Percentiles rank a stretch among this genome's conserved stretches.
Conservation (phyloP, 2,888 invertebrate genomes). For the Ennomos fuscantarius region DNA sequence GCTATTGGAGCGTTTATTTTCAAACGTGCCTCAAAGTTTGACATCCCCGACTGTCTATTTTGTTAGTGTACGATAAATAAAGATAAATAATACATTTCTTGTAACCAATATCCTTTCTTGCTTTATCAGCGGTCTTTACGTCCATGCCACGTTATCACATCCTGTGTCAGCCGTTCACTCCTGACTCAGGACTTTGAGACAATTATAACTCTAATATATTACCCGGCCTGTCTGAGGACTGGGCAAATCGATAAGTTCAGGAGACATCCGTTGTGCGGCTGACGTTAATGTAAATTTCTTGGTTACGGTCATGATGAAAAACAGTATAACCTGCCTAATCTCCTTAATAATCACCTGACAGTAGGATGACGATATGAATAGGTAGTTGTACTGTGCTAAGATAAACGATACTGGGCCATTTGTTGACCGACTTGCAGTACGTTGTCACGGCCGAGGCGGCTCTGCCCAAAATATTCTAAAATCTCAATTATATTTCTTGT, state of each 20-base stretch:
- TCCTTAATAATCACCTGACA: conserved; percentile 57
- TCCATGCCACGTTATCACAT: conserved; percentile 46
- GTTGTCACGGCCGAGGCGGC: conserved; percentile 51
- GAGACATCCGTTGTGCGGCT: conserved; percentile 29
- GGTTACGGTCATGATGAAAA: too few relatives aligned
- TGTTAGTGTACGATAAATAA: neutral
- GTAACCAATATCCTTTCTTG: conserved; percentile 11
- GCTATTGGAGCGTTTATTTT: too few relatives aligned
- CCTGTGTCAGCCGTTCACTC: conserved; percentile 53
- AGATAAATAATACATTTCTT: neutral
- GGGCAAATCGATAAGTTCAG: conserved; percentile 64
- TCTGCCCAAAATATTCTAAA: conserved; percentile 16
- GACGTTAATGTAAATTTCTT: too few relatives aligned
- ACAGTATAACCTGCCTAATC: conserved; percentile 32
- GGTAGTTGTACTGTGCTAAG: conserved; percentile 58
- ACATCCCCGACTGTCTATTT: too few relatives aligned
- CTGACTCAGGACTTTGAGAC: conserved; percentile 49
- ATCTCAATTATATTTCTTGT: conserved; percentile 2
- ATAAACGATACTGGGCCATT: conserved; percentile 53
- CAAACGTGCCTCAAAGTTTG: too few relatives aligned
- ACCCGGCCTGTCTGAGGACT: conserved; percentile 55
- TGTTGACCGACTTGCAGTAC: conserved; percentile 64
- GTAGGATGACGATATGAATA: conserved; percentile 64
- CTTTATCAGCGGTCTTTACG: conserved; percentile 18
- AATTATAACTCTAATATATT: conserved; percentile 58